phyloP scores from a whole-genome alignment of 1,140 invertebrate genomes.

The Aphelenchoides besseyi region DNA sequence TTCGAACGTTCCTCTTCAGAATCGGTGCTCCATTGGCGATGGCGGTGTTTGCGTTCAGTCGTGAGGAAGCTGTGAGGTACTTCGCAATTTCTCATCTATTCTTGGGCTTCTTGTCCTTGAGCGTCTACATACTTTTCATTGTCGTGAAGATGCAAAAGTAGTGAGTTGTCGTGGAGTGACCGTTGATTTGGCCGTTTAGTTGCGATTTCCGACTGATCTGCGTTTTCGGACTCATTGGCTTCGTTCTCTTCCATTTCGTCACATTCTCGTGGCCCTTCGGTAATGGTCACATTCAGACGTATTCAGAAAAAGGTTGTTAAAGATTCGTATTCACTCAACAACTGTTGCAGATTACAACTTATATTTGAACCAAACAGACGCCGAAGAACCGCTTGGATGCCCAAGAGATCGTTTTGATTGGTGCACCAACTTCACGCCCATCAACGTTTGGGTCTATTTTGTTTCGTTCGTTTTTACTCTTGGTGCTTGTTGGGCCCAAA shows the following conservation, averaged over 20 bases:
- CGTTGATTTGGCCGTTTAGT: not conserved
- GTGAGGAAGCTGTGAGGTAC: conserved; percentile 15
- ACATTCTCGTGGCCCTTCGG: conserved; percentile 23
- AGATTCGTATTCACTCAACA: not conserved
- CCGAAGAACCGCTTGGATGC: not conserved
- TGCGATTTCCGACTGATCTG: conserved; percentile 7
- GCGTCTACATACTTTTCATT: not conserved
- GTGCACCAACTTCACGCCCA: conserved; percentile 18
- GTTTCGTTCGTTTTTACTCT: conserved; percentile 26
- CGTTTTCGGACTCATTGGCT: conserved; percentile 9
- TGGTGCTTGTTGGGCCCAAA: conserved; percentile 24
- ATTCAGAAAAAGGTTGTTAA: not conserved
- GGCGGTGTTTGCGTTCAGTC: conserved; percentile 14
- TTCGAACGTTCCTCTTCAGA: not conserved
- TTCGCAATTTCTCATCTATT: conserved; percentile 1
- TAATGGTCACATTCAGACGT: not conserved
- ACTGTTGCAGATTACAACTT: not conserved
- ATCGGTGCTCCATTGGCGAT: conserved; percentile 17
- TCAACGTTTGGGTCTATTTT: conserved; percentile 26
- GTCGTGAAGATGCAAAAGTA: conserved; percentile 18
- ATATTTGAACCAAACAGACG: not conserved
- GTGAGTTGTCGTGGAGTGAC: not conserved
- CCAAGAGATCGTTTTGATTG: conserved; percentile 17
- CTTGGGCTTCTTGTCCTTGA: conserved; percentile 4
- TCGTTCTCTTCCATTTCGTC: conserved; percentile 15